phyloP scores from a whole-genome alignment of 1,140 invertebrate species.

The Gyrodactylus salaris region DNA sequence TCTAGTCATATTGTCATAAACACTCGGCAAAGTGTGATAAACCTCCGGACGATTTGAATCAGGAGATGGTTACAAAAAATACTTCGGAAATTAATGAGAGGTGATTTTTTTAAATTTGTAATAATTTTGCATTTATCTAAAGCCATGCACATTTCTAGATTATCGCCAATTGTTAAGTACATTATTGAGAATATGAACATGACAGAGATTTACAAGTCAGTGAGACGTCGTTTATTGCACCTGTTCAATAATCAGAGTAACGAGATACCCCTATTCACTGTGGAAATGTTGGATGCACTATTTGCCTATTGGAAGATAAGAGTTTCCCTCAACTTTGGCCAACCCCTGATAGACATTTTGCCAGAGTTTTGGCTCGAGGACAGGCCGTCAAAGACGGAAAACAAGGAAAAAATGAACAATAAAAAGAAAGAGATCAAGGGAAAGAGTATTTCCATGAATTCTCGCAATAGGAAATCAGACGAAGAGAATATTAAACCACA shows the following conservation, averaged over 20 bases:
- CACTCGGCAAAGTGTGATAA: no score
- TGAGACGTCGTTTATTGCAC: neutral
- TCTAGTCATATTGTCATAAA: neutral
- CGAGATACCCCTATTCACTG: neutral
- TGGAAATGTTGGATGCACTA: neutral
- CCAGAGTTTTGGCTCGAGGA: neutral
- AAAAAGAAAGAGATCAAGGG: neutral
- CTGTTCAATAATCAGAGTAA: neutral
- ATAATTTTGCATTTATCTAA: no score
- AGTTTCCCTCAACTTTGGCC: neutral
- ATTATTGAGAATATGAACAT: neutral
- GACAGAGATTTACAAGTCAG: neutral
- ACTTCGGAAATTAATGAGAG: no score
- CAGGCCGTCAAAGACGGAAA: neutral
- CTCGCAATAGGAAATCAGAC: neutral
- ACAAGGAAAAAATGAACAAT: neutral
- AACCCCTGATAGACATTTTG: neutral
- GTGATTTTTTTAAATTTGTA: no score
- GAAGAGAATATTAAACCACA: neutral
- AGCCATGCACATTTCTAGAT: no score
- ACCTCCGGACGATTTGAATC: no score
- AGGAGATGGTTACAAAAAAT: no score
- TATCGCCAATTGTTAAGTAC: neutral
- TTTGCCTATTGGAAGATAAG: neutral
- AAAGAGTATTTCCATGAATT: neutral